These are phyloP conservation scores for Contarinia nasturtii DNA, from an alignment of 1,140 invertebrate species.

Conservation along the genomic window DNA sequence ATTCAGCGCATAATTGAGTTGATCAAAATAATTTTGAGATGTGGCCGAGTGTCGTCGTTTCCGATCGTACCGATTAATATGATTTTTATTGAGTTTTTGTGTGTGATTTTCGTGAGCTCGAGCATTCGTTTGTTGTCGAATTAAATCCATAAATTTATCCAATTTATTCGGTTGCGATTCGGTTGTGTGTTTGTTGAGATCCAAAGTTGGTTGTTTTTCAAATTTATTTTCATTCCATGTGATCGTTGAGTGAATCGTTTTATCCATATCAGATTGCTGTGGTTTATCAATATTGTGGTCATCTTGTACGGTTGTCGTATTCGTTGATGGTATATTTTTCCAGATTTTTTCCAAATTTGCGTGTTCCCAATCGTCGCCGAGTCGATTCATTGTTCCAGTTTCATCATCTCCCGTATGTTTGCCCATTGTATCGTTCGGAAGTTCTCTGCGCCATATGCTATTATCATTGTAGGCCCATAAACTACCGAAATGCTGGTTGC, in stretches of 20 bases:
- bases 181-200: neutral
- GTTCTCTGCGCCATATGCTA: conserved; percentile 2
- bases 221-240: neutral
- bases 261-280: too few species aligned
- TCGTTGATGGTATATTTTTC: neutral
- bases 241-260: too few species aligned
- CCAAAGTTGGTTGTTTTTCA: neutral
- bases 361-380: conserved; percentile 7
- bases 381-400: neutral
- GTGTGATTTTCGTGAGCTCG: neutral
- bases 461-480: conserved; percentile 3
- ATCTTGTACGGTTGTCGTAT: neutral
- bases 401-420: neutral
- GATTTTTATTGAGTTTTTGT: neutral
- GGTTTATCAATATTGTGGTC: too few species aligned
- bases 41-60: conserved; percentile 10
- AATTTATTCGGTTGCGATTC: neutral
- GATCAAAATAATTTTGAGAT: conserved; percentile 7
- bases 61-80: conserved; percentile 5
- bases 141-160: neutral
- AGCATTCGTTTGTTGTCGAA: neutral
- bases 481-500: conserved; percentile 2
- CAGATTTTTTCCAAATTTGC: conserved; percentile 9
- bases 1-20: neutral
- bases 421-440: neutral